Conservation (phyloP, 2,797 vertebrate species). For the Lacerta agilis region DNA sequence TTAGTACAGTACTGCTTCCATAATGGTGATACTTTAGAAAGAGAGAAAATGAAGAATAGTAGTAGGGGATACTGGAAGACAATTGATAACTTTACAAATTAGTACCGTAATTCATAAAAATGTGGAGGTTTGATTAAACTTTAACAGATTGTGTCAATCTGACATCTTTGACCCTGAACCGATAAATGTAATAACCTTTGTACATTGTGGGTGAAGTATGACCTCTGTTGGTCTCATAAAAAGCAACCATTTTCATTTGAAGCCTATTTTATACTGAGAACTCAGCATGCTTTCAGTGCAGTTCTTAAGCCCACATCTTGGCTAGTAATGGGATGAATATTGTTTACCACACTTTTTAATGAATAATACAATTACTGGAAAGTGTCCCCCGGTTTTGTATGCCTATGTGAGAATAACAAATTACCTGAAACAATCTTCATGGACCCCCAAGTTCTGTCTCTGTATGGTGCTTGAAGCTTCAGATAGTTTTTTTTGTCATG, state of each 20-base stretch:
- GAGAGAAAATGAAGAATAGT: not conserved
- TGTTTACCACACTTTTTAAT: not conserved
- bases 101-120: not conserved
- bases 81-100: not conserved
- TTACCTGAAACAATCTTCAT: not conserved
- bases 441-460: not conserved
- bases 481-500: not conserved
- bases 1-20: conserved; percentile 36
- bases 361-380: not conserved
- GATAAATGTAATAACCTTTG: not conserved
- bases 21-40: conserved; percentile 25
- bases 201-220: no score
- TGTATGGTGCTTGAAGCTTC: no score
- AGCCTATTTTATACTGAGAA: not conserved
- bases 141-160: not conserved
- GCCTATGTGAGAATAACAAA: not conserved
- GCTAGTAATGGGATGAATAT: not conserved
- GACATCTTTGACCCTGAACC: not conserved
- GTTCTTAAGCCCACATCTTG: not conserved
- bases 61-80: not conserved
- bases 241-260: not conserved
- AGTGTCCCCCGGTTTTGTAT: no score
- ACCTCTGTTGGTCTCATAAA: not conserved
- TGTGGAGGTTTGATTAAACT: not conserved
- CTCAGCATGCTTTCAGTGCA: not conserved